These are phyloP conservation scores for Chaetops frenatus DNA, from an alignment of 2,113 vertebrate species.

Conservation along the genomic window DNA sequence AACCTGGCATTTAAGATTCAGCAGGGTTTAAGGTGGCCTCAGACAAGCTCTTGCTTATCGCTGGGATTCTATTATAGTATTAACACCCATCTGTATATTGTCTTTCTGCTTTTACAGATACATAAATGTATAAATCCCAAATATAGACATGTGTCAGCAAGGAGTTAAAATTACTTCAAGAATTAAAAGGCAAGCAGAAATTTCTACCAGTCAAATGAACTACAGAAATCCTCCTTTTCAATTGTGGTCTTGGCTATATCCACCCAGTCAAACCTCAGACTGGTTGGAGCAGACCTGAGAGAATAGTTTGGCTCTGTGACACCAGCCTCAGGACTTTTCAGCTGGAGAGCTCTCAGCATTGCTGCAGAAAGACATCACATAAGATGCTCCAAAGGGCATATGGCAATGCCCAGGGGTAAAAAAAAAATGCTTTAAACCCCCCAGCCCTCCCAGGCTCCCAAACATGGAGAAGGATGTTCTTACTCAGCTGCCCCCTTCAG, in stretches of 20 bases:
- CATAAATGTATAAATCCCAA: background rate
- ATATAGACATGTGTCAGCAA: background rate
- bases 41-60: background rate
- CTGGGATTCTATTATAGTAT: background rate
- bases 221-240: background rate
- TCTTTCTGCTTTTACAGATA: background rate
- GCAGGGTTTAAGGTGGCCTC: slow-evolving; percentile 1
- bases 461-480: background rate
- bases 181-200: background rate
- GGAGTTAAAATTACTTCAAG: background rate
- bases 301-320: background rate
- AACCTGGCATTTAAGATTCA: background rate
- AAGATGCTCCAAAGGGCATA: fast-evolving
- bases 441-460: background rate
- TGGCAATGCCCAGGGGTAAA: fast-evolving
- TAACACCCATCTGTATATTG: background rate
- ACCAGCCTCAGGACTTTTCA: background rate
- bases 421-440: background rate
- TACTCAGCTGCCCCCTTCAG: background rate
- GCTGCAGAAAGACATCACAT: background rate
- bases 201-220: background rate
- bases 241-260: background rate
- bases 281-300: background rate
- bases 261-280: background rate
- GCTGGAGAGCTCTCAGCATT: background rate